phyloP scores from a whole-genome alignment of 2,888 invertebrate genomes.

The Psococerastis gibbosa region DNA sequence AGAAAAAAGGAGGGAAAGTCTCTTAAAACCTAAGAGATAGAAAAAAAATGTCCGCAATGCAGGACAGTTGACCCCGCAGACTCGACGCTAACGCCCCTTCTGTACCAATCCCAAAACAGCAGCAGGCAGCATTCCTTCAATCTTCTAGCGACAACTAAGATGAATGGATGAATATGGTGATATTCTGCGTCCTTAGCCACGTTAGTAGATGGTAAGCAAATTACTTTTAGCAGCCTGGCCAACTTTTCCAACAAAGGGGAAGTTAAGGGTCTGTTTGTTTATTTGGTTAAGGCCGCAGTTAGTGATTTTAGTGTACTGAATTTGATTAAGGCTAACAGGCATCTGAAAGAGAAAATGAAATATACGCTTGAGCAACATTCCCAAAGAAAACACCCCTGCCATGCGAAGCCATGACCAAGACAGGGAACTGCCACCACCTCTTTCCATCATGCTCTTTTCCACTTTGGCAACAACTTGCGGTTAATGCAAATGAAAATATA shows the following conservation, averaged over 20 bases:
- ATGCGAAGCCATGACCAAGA: not conserved
- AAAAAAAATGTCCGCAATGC: too few species aligned
- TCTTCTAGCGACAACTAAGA: not conserved
- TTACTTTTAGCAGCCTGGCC: not conserved
- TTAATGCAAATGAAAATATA: too few species aligned
- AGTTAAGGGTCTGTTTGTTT: not conserved
- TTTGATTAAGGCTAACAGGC: not conserved
- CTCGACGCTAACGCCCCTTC: conserved; percentile 21
- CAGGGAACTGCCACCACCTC: too few species aligned
- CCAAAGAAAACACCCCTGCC: not conserved
- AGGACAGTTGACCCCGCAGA: too few species aligned
- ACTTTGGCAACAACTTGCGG: too few species aligned
- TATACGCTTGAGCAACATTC: not conserved
- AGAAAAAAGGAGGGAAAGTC: too few species aligned
- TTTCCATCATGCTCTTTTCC: too few species aligned
- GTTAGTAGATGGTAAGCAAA: not conserved
- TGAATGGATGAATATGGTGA: conserved; percentile 3
- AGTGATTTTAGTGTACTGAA: not conserved
- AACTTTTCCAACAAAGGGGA: not conserved
- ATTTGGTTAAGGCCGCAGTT: not conserved
- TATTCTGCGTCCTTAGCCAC: not conserved
- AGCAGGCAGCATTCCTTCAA: conserved; percentile 18
- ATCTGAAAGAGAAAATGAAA: not conserved
- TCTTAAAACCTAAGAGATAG: too few species aligned
- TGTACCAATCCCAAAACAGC: conserved; percentile 26